These are phyloP conservation scores for Charanyca ferruginea DNA, from an alignment of 2,888 invertebrate genomes.

Conservation along the genomic window DNA sequence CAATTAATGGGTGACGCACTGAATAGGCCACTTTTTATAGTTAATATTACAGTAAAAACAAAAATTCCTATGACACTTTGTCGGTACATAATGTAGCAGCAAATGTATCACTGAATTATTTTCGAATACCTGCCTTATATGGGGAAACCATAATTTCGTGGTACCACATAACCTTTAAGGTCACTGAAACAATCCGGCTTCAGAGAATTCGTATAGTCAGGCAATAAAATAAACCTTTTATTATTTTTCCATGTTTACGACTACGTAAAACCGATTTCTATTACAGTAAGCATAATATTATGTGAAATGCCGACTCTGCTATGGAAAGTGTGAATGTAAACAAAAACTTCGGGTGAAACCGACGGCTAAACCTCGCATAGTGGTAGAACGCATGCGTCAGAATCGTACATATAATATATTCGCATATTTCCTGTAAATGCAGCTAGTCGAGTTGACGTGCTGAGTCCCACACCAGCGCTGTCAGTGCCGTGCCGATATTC, in stretches of 20 bases:
- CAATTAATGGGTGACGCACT: not conserved
- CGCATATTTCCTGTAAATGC: slow-evolving; percentile 71
- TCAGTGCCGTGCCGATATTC: slow-evolving; percentile 80
- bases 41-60: not conserved
- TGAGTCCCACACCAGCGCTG: slow-evolving; percentile 63
- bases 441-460: slow-evolving; percentile 59
- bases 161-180: slow-evolving; percentile 1
- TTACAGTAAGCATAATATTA: slow-evolving; percentile 49
- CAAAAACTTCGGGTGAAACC: slow-evolving; percentile 63
- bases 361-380: slow-evolving; percentile 43
- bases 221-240: slow-evolving; percentile 28
- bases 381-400: slow-evolving; percentile 70
- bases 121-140: slow-evolving; percentile 2
- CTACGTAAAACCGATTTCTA: slow-evolving; percentile 18
- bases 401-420: slow-evolving; percentile 61
- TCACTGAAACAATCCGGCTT: slow-evolving; percentile 14
- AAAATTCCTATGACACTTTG: not conserved
- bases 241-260: slow-evolving; percentile 19
- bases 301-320: slow-evolving; percentile 30
- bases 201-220: slow-evolving; percentile 33
- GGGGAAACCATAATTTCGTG: slow-evolving; percentile 1
- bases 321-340: slow-evolving; percentile 44
- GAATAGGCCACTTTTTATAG: not conserved
- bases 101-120: not conserved
- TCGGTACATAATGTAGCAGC: too few species aligned